Evolutionary conservation across 1,140 invertebrate species (phyloP).

Genomic region (Brachystomella parvula): DNA sequence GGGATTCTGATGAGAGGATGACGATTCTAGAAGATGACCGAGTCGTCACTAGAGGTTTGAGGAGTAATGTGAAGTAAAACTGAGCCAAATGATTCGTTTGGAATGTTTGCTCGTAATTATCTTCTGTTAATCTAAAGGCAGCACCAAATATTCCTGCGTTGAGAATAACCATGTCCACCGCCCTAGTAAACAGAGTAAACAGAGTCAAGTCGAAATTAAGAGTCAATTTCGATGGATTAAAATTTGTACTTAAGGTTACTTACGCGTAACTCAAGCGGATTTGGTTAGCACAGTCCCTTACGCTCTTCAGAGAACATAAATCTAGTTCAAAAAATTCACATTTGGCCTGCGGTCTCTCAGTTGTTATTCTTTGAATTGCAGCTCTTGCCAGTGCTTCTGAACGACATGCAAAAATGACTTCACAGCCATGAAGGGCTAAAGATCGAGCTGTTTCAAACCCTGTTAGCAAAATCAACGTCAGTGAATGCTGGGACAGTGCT

Average conservation of each 20-base stretch:
- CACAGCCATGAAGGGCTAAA: slow-evolving; percentile 76
- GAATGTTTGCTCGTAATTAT: slow-evolving; percentile 79
- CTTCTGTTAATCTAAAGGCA: slow-evolving; percentile 65
- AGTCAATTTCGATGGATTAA: background rate
- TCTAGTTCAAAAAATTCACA: slow-evolving; percentile 64
- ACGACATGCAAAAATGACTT: slow-evolving; percentile 76
- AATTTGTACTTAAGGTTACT: slow-evolving; percentile 27
- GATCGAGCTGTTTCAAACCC: slow-evolving; percentile 85
- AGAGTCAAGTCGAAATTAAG: background rate
- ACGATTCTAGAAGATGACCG: slow-evolving; percentile 69
- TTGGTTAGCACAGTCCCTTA: slow-evolving; percentile 59
- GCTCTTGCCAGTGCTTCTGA: slow-evolving; percentile 56
- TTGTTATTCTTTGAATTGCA: slow-evolving; percentile 59
- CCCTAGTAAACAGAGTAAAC: slow-evolving; percentile 46
- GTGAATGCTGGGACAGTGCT: background rate
- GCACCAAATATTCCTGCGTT: slow-evolving; percentile 85
- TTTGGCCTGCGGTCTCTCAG: slow-evolving; percentile 58
- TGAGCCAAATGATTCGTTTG: slow-evolving; percentile 67
- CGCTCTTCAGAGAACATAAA: slow-evolving; percentile 62
- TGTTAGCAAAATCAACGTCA: slow-evolving; percentile 39
- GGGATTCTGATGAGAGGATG: slow-evolving; percentile 83
- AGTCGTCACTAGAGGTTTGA: slow-evolving; percentile 63
- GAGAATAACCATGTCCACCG: slow-evolving; percentile 74
- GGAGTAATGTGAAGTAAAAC: slow-evolving; percentile 69
- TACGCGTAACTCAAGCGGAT: slow-evolving; percentile 58